phyloP scores from a whole-genome alignment of 2,888 invertebrate genomes.

The Patella pellucida region DNA sequence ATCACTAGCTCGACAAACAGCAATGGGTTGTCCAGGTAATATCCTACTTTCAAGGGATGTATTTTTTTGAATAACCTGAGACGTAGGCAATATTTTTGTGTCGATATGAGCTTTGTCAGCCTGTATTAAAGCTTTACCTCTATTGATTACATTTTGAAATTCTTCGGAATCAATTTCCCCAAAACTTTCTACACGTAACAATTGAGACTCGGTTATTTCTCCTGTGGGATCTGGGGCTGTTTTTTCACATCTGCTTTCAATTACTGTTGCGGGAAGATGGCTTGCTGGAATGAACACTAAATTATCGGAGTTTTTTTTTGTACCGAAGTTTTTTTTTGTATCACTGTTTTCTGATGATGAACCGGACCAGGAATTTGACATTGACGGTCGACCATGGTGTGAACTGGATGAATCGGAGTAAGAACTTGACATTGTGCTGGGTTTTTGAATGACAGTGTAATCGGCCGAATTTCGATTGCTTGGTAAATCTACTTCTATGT shows the following conservation, averaged over 20 bases:
- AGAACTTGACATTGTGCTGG: background rate
- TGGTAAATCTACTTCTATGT: background rate
- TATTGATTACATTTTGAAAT: slow-evolving; percentile 56
- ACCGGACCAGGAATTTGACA: background rate
- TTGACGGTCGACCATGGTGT: background rate
- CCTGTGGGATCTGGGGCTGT: slow-evolving; percentile 32
- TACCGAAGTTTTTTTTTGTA: too few species aligned
- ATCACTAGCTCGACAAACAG: background rate
- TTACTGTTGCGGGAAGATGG: slow-evolving; percentile 7
- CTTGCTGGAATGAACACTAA: background rate
- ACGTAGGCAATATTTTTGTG: background rate
- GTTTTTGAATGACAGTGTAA: too few species aligned
- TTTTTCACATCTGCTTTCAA: slow-evolving; percentile 11
- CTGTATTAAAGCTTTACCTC: slow-evolving; percentile 44
- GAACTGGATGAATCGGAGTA: background rate
- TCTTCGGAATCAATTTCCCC: slow-evolving; percentile 40
- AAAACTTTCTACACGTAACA: slow-evolving; percentile 25
- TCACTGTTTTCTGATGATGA: background rate
- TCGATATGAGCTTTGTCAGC: background rate
- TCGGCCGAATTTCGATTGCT: too few species aligned
- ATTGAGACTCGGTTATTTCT: slow-evolving; percentile 43
- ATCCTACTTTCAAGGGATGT: background rate
- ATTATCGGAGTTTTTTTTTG: background rate
- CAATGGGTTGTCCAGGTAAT: slow-evolving; percentile 27
- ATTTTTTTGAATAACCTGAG: background rate